phyloP scores from a whole-genome alignment of 1,140 invertebrate species.

The Solenopsis invicta region DNA sequence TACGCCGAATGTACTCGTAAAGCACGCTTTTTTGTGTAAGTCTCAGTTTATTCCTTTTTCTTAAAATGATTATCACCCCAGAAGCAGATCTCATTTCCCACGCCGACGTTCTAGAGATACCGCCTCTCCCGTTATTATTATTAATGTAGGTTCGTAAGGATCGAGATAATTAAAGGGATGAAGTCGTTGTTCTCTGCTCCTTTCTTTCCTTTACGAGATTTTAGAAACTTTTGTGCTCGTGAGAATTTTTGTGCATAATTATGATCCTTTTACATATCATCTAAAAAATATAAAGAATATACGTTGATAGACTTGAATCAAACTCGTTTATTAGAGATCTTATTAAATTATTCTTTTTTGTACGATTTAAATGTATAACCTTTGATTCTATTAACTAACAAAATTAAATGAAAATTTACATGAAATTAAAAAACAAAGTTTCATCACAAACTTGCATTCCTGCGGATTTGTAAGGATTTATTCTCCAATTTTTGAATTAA shows the following conservation, averaged over 20 bases:
- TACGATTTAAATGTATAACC: not conserved
- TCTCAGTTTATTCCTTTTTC: constrained; percentile 4
- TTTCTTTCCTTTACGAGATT: not conserved
- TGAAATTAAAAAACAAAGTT: not conserved
- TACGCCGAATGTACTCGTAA: not conserved
- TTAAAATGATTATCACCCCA: constrained; percentile 25
- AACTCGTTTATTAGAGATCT: not conserved
- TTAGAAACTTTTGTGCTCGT: not conserved
- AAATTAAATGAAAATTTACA: constrained; percentile 14
- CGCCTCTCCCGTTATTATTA: not conserved
- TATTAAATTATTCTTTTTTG: constrained; percentile 2
- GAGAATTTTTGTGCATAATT: not conserved
- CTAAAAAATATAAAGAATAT: not conserved
- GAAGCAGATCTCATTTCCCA: constrained; percentile 19
- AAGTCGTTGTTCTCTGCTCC: not conserved
- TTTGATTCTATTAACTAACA: not conserved
- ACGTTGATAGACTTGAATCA: not conserved
- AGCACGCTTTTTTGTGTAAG: constrained; percentile 27
- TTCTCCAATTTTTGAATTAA: not conserved
- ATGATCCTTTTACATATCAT: not conserved
- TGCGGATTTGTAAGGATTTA: not conserved
- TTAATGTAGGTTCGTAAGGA: constrained; percentile 31
- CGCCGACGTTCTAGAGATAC: not conserved
- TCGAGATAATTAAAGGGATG: constrained; percentile 40
- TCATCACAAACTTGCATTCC: not conserved